Conservation (phyloP, 2,113 vertebrate genomes). For the Silurus glanis region DNA sequence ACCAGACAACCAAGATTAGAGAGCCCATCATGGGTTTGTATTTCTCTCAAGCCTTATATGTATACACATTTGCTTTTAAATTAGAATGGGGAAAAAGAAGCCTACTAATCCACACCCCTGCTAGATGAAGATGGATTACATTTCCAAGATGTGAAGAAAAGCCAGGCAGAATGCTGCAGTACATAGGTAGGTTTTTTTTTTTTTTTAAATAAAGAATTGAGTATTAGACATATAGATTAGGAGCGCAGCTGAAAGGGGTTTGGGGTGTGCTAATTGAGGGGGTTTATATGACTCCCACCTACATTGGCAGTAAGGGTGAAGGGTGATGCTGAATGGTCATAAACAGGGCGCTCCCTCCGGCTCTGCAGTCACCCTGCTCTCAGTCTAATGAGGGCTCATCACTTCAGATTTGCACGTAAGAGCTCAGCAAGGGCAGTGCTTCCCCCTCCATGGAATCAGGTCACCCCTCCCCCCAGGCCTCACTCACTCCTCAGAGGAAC, state of each 20-base stretch:
- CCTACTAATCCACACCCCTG: slow-evolving; percentile 53
- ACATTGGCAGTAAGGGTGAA: slow-evolving; percentile 14
- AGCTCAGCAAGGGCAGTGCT: slow-evolving; percentile 10
- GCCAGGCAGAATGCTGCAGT: slow-evolving; percentile 10
- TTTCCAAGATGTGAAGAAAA: slow-evolving; percentile 22
- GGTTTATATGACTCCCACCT: background rate
- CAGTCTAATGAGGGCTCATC: slow-evolving; percentile 28
- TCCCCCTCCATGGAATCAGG: background rate
- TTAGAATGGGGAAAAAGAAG: slow-evolving; percentile 61
- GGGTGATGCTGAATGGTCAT: slow-evolving; percentile 42
- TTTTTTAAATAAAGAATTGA: background rate
- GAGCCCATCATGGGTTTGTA: slow-evolving; percentile 12
- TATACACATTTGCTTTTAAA: slow-evolving; percentile 64
- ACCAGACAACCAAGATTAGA: slow-evolving; percentile 46
- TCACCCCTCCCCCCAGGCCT: slow-evolving; percentile 21
- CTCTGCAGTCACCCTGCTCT: slow-evolving; percentile 32
- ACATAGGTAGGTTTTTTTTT: background rate
- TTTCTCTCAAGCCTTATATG: slow-evolving; percentile 58
- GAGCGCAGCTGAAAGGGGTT: background rate
- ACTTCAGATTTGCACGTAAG: slow-evolving; percentile 17
- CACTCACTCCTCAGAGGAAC: slow-evolving; percentile 12
- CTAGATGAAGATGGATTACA: slow-evolving; percentile 37
- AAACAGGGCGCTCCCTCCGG: slow-evolving; percentile 1
- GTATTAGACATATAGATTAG: background rate
- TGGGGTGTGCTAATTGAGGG: background rate